Evolutionary conservation across 2,888 invertebrate species (phyloP).

Genomic region (Lasiommata megera): DNA sequence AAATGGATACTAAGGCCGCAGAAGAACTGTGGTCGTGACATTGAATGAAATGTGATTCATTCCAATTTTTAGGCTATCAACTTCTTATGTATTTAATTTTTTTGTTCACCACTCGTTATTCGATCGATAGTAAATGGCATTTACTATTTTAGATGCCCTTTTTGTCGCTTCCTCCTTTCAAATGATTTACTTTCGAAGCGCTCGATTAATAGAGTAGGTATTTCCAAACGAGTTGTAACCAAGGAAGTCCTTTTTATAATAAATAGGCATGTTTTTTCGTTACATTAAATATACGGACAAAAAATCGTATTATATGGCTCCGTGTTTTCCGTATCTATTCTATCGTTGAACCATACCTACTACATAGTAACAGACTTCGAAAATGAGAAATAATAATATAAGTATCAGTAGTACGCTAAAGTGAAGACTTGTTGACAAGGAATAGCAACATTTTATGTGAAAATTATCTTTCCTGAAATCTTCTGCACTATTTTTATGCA

Average conservation of each 20-base stretch:
- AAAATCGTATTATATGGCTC: neutral
- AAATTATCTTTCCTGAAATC: too few species aligned
- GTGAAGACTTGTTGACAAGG: too few species aligned
- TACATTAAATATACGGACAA: slow-evolving; percentile 2
- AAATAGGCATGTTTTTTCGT: neutral
- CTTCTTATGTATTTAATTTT: slow-evolving; percentile 28
- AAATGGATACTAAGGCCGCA: too few species aligned
- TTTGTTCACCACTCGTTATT: slow-evolving; percentile 18
- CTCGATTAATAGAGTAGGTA: slow-evolving; percentile 3
- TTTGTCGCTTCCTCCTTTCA: slow-evolving; percentile 48
- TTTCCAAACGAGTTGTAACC: slow-evolving; percentile 10
- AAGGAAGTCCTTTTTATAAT: slow-evolving; percentile 9
- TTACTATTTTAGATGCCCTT: slow-evolving; percentile 24
- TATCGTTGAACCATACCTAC: neutral
- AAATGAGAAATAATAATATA: too few species aligned
- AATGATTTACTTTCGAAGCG: slow-evolving; percentile 29
- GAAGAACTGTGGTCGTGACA: slow-evolving; percentile 13
- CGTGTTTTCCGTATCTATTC: neutral
- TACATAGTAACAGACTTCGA: too few species aligned
- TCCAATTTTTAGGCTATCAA: slow-evolving; percentile 29
- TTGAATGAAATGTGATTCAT: slow-evolving; percentile 31
- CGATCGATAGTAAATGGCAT: slow-evolving; percentile 24
- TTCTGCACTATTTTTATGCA: too few species aligned
- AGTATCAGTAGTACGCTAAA: too few species aligned
- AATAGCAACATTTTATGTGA: too few species aligned